These are phyloP conservation scores for Cyclophora punctaria DNA, from an alignment of 2,888 invertebrate genomes.

Conservation along the genomic window DNA sequence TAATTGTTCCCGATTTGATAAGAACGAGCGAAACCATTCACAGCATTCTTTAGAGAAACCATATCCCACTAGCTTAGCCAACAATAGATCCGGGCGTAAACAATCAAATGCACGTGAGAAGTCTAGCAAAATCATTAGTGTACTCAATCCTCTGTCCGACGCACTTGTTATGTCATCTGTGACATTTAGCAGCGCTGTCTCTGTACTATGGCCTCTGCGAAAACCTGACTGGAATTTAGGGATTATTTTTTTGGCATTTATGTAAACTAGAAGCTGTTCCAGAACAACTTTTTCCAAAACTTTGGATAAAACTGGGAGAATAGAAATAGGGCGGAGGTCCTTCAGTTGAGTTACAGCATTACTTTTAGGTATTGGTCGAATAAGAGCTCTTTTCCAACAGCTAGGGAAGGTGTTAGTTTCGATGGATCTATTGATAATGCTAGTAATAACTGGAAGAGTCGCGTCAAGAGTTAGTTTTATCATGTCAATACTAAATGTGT, in stretches of 20 bases:
- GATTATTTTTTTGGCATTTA: constrained; percentile 9
- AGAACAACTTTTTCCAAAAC: constrained; percentile 1
- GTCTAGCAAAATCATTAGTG: constrained; percentile 11
- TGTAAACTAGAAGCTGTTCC: not conserved
- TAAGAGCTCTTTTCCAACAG: constrained; percentile 1
- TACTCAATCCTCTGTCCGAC: constrained; percentile 9
- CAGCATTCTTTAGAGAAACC: constrained; percentile 6
- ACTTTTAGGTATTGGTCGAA: constrained; percentile 3
- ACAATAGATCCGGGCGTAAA: constrained; percentile 3
- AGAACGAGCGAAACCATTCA: constrained; percentile 14
- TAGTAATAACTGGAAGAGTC: not conserved
- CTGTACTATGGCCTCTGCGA: constrained; percentile 5
- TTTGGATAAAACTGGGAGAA: constrained; percentile 10
- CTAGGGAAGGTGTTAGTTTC: not conserved
- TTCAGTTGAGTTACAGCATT: not conserved
- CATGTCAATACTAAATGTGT: not conserved
- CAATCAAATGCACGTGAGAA: constrained; percentile 17
- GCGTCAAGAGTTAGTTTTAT: not conserved
- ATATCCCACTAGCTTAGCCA: constrained; percentile 12
- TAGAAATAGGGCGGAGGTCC: constrained; percentile 11
- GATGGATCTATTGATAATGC: constrained; percentile 2
- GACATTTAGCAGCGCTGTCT: constrained; percentile 11
- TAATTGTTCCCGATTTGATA: constrained; percentile 4
- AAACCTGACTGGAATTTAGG: constrained; percentile 15
- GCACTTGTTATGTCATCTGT: constrained; percentile 10